Evolutionary conservation across 2,113 vertebrate genomes (phyloP), one percentile per base, ranked within the genome.

Genomic region (Ailurus styani): DNA sequence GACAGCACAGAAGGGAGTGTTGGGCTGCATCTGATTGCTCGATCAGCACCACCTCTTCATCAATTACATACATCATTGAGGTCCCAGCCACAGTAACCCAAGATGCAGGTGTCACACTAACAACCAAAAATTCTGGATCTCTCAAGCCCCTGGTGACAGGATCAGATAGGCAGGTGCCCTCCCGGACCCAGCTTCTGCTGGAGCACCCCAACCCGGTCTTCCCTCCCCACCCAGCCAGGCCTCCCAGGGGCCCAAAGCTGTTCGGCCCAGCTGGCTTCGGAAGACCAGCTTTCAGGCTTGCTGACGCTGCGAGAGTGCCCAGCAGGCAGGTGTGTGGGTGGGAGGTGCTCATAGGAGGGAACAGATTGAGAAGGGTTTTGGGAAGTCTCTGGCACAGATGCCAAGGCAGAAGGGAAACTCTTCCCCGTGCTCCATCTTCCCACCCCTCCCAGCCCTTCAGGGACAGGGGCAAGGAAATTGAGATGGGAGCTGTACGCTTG

Each of bases 331-430:
- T 94, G 86, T 89, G 47, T 8, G 2, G 15, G 75, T 29, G 0
- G 72, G 88, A 96, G 62, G 27, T n/a, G 0, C 0, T 20, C 78
- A 3, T 62, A 17, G 15, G 75, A 54, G 79, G 86, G 78, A 93
- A 84, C 91, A 97, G 95, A 93, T 91, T 97, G 90, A 87, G 83
- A 40, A 90, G 66, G 50, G 86, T 87, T 50, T 72, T 25, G 50
- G 45, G 95, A 87, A 87, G 82, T 83, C 91, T 91, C 97, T 2
- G 13, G 90, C 95, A 90, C 96, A 97, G 98, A 91, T 95, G 95
- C 68, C 57, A 81, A 91, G 40, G 29, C 86, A 95, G 96, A 96
- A 95, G 93, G 89, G 40, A 92, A 83, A 88, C 34, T 73, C 90
- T 47, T 55, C 52, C 66, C 66, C 50, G 42, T 54, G 34, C 42